Evolutionary conservation across 2,888 invertebrate genomes (phyloP), one percentile per base, ranked within the genome.

Genomic region (Osedax fenrisi): DNA sequence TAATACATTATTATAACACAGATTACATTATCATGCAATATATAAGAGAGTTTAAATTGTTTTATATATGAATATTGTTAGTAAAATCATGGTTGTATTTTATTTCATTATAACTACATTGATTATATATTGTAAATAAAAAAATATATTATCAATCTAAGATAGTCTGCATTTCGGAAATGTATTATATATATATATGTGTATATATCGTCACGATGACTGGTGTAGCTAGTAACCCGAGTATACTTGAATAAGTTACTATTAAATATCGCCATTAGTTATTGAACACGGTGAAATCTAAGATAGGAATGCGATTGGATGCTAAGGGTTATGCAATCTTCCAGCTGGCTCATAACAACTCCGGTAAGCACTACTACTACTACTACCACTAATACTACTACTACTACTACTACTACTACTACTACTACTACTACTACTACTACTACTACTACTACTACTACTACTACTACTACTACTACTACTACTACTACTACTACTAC

Each of bases 261-360:
- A n/a, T n/a, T n/a, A n/a, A n/a, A n/a, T n/a, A n/a, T n/a, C n/a
- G n/a, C 3, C 26, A 79, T 10, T 74, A 84, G 84, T 91, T 94
- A 1, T 89, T 94, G 83, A 89, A 90, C 81, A 89, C 91, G 82
- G 90, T 95, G 66, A 89, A 92, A 79, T 90, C 90, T 79, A 94
- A 94, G 87, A 92, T 95, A 80, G 94, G 94, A 0, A 88, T 93
- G 75, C 88, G 88, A 75, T 89, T 90, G 75, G 87, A 89, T 74
- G 91, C 91, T 5, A 90, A 89, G 89, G 93, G 94, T 21, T 95
- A 94, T 84, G 92, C 94, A 0, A 88, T 95, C 76, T 95, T 94
- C 85, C 75, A 77, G 26, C 25, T 73, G 23, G 2, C 17, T 13
- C 26, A 21, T 13, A 17, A 5, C 17, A 41, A 41, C 17, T n/a